These are phyloP conservation scores for Hydractinia echinata DNA, from an alignment of 30 jellyfish, hydroid and myxozoan species.

Conservation along the genomic window DNA sequence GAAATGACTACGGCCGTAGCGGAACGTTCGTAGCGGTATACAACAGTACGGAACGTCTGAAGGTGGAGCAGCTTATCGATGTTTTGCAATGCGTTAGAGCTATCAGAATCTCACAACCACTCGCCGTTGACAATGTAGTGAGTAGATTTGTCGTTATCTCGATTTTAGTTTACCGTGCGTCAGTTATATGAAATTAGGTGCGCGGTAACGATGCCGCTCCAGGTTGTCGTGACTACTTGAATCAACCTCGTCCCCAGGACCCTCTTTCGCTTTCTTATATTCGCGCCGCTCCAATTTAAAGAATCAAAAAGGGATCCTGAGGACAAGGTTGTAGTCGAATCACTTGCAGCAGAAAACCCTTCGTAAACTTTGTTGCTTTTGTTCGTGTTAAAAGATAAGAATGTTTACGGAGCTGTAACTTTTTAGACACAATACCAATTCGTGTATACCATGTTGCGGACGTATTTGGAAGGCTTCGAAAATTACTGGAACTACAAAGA, in stretches of 20 bases:
- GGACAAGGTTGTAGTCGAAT: no score
- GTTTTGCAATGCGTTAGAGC: conserved; percentile 79
- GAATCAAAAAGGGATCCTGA: no score
- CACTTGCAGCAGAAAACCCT: no score
- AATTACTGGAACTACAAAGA: conserved; percentile 58
- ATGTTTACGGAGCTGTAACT: not conserved
- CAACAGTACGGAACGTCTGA: conserved; percentile 82
- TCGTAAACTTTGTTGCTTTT: not conserved
- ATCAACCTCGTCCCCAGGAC: no score
- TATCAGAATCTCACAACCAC: conserved; percentile 54
- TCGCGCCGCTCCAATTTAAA: no score
- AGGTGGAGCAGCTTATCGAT: conserved; percentile 73
- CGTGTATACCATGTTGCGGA: conserved; percentile 68
- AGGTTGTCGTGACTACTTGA: no score
- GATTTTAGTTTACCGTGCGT: not conserved
- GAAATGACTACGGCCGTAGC: conserved; percentile 85
- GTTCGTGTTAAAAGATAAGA: not conserved
- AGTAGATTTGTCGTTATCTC: conserved; percentile 5
- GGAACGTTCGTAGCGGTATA: conserved; percentile 76
- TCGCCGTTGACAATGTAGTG: conserved; percentile 79
- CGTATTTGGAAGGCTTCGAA: conserved; percentile 74
- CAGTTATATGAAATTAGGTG: no score
- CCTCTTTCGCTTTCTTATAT: no score
- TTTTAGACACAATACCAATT: conserved; percentile 67
- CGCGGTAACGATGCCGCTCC: no score